Conservation (phyloP, 2,113 vertebrate species). For the Symphodus melops region DNA sequence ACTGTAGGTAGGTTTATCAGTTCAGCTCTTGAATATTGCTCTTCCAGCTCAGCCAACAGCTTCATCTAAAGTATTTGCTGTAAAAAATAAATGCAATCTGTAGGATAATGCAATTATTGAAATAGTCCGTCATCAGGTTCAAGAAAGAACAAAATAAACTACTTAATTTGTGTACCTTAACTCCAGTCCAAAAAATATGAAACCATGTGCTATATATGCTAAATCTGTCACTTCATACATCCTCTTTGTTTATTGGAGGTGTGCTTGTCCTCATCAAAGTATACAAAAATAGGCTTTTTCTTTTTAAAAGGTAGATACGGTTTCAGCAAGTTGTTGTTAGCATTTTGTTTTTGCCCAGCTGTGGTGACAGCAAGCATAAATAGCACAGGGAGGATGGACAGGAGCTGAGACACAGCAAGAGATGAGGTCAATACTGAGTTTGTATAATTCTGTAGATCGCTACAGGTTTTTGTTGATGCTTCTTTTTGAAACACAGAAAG, state of each 20-base stretch:
- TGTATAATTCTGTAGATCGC: conserved; percentile 45
- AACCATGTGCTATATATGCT: conserved; percentile 63
- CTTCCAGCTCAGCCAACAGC: conserved; percentile 43
- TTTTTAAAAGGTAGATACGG: conserved; percentile 76
- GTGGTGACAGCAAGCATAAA: conserved; percentile 67
- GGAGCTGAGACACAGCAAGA: conserved; percentile 68
- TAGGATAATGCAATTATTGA: conserved; percentile 35
- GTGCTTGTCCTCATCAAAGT: conserved; percentile 83
- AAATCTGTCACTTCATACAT: conserved; percentile 46
- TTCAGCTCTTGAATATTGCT: conserved; percentile 29
- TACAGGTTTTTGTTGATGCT: conserved; percentile 30
- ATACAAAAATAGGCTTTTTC: conserved; percentile 85
- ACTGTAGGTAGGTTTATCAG: conserved; percentile 31
- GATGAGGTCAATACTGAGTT: conserved; percentile 43
- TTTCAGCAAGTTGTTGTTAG: conserved; percentile 65
- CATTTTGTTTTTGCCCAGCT: conserved; percentile 59
- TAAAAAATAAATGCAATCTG: conserved; percentile 53
- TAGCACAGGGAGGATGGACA: conserved; percentile 56
- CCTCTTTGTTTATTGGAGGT: conserved; percentile 68
- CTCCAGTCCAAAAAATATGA: conserved; percentile 50
- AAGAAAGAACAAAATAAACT: conserved; percentile 25
- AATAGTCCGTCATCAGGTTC: conserved; percentile 34
- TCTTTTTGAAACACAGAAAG: conserved; percentile 45
- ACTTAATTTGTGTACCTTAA: conserved; percentile 42
- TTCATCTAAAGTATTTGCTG: conserved; percentile 40